Conservation (phyloP, 2,797 vertebrate species). For the Glyptemys insculpta region DNA sequence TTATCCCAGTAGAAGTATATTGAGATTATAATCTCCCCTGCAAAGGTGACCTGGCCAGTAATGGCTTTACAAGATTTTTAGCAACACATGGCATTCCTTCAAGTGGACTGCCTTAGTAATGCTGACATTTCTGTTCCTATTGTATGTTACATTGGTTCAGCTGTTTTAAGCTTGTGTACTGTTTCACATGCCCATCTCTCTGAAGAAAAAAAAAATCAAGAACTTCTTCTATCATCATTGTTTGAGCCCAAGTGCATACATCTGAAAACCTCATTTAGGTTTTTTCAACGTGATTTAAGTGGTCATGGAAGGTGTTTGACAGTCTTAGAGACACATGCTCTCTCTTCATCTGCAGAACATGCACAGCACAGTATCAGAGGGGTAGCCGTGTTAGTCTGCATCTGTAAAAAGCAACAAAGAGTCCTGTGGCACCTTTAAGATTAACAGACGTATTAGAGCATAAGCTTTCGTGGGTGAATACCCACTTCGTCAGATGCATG, state of each 20-base stretch:
- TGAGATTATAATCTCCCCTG: not conserved
- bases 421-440: no score
- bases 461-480: no score
- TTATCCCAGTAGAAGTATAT: not conserved
- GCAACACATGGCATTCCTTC: fast-evolving
- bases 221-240: not conserved
- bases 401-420: no score
- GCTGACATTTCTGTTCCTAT: fast-evolving
- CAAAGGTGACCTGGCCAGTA: not conserved
- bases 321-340: fast-evolving
- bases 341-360: not conserved
- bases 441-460: no score
- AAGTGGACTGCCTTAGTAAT: not conserved
- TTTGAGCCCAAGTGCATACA: not conserved
- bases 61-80: not conserved
- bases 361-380: not conserved
- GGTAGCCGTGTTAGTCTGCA: no score
- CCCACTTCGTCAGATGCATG: no score
- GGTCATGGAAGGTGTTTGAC: not conserved
- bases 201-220: not conserved
- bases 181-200: not conserved
- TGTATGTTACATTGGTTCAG: not conserved
- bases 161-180: not conserved
- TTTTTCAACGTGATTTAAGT: not conserved
- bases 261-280: not conserved